Base-by-base conservation (phyloP, 2,113 vertebrate genomes). In the Corythoichthys haematopterus region DNA sequence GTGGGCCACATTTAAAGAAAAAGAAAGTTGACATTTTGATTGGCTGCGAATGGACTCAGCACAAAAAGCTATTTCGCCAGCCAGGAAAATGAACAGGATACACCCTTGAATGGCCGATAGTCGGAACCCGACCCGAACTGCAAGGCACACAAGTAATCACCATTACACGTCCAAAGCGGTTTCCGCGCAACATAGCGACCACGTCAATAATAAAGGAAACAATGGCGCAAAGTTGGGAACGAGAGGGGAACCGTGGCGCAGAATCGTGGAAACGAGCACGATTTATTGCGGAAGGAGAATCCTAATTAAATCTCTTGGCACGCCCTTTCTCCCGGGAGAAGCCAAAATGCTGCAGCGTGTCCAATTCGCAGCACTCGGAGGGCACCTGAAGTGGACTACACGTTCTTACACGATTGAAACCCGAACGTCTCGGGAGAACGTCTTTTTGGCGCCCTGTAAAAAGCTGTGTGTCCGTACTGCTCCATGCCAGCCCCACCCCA, bases 401-500 rank as follows among this genome's bases (percentile, higher is more conserved):
- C 50, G 12, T 74, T 80, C 48, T 59, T 64, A 75, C 66, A 70
- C 70, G 76, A 80, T 67, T 2, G 60, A 45, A 36, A 4, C 55
- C 55, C 16, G 65, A 87, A 80, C 77, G 82, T 84, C 82, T 88
- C 83, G 80, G 61, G 62, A 80, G 70, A 77, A 61, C 75, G 82
- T 75, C 83, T 68, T 78, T 85, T 81, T 88, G 84, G 88, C 85
- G 85, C 78, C 77, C 81, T 77, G 75, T 85, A 79, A 85, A 77
- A 86, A 82, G 79, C 78, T 75, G 77, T 80, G 85, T 80, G 86
- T 86, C 71, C 79, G 75, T 79, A 80, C 80, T 78, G 77, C 77
- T 80, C 77, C 79, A 76, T 81, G 86, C 86, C 84, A 88, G 86
- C 86, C 81, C 89, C 85, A 86, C 87, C 88, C 88, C 85, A 87